These are phyloP conservation scores for Presbytis comata DNA, from an alignment of 2,797 vertebrate genomes.

Conservation along the genomic window DNA sequence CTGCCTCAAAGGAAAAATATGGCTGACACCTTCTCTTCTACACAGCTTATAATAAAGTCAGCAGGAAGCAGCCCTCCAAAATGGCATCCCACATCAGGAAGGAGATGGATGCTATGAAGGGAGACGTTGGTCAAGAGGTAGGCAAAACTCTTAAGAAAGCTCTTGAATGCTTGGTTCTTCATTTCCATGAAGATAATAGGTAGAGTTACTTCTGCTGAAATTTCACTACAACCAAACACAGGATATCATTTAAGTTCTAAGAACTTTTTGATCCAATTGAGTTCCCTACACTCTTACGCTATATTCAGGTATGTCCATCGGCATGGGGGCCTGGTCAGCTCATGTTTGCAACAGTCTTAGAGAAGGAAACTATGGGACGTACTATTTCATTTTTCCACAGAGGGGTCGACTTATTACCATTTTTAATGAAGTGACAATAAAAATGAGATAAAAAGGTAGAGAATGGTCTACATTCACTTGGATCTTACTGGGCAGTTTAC, in stretches of 20 bases:
- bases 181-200: neutral
- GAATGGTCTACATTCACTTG: conserved; percentile 14
- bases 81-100: neutral
- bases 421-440: neutral
- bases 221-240: neutral
- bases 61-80: neutral
- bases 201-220: neutral
- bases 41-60: neutral
- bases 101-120: neutral
- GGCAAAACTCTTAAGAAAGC: neutral
- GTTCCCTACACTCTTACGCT: neutral
- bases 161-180: neutral
- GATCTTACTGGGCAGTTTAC: neutral
- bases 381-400: neutral
- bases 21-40: neutral
- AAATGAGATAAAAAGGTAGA: neutral
- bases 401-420: neutral
- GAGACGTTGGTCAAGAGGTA: neutral
- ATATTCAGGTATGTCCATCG: neutral
- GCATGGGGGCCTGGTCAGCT: neutral
- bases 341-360: neutral
- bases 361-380: neutral
- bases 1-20: conserved; percentile 12
- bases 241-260: neutral
- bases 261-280: neutral